Conservation (phyloP, 2,113 vertebrate genomes). For the Macrotus californicus region DNA sequence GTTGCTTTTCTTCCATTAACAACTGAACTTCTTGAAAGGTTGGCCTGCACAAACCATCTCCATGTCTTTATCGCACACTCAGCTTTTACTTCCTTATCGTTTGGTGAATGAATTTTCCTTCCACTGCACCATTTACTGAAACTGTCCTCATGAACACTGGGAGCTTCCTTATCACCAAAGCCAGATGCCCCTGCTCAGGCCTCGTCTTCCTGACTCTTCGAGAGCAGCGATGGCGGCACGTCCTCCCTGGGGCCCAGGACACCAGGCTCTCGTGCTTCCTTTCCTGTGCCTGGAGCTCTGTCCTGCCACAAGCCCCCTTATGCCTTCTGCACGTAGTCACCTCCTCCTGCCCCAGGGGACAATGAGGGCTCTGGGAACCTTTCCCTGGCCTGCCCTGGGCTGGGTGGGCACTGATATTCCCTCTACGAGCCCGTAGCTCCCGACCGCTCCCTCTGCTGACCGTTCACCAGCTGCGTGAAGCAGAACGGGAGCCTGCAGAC, state of each 20-base stretch:
- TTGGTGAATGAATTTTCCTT: background rate
- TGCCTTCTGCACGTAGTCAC: background rate
- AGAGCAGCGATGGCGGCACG: background rate
- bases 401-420: background rate
- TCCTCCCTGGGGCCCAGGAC: background rate
- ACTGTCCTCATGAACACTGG: background rate
- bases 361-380: background rate
- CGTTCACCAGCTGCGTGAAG: background rate
- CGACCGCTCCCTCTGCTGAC: background rate
- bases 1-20: background rate
- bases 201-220: background rate
- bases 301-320: accelerated
- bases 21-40: background rate
- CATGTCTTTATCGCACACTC: background rate
- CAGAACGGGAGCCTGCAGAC: background rate
- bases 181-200: background rate
- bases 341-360: background rate
- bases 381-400: background rate
- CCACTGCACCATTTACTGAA: background rate
- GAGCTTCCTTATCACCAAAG: background rate
- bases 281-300: background rate
- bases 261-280: background rate
- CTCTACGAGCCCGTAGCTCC: background rate
- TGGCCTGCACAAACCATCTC: background rate
- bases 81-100: background rate